phyloP scores from a whole-genome alignment of 2,113 vertebrate genomes.

The Podiceps cristatus region DNA sequence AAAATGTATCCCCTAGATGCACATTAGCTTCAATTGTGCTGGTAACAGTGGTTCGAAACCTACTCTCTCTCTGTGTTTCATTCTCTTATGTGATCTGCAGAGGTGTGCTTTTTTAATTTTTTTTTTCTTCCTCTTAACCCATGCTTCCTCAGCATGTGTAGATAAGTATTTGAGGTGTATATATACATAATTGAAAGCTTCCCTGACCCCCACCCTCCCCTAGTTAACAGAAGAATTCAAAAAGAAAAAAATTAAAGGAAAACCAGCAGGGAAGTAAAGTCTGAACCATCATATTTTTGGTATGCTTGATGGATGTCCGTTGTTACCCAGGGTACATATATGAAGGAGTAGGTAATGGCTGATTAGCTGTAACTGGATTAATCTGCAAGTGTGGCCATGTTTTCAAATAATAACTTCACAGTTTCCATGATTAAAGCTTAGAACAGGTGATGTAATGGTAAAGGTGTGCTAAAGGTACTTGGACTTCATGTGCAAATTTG shows the following conservation, averaged over 20 bases:
- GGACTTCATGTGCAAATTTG: background rate
- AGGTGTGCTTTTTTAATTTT: background rate
- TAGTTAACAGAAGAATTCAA: background rate
- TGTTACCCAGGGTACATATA: background rate
- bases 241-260: background rate
- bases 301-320: background rate
- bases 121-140: background rate
- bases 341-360: background rate
- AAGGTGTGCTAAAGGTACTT: background rate
- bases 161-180: background rate
- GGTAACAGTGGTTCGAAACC: background rate
- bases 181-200: background rate
- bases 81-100: background rate
- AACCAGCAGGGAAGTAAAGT: background rate
- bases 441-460: background rate
- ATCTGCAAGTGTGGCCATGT: background rate
- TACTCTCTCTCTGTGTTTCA: background rate
- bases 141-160: background rate
- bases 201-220: rapidly evolving
- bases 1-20: conserved; percentile 8
- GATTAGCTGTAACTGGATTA: background rate
- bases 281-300: background rate
- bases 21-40: conserved; percentile 21
- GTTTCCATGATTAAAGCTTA: background rate
- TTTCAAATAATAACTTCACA: background rate